phyloP scores from a whole-genome alignment of 2,113 vertebrate species.

The Eolophus roseicapilla region DNA sequence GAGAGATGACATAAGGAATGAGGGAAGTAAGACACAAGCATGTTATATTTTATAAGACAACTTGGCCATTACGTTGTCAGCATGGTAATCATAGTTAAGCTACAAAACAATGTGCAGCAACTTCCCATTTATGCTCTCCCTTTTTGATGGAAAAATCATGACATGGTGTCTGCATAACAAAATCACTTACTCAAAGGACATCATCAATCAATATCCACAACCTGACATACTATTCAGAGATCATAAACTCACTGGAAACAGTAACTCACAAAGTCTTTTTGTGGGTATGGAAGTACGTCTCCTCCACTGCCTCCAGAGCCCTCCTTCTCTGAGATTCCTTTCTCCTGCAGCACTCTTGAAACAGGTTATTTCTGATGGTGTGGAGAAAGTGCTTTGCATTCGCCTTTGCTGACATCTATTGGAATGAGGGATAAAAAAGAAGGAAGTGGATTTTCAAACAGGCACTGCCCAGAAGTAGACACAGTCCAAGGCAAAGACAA shows the following conservation, averaged over 20 bases:
- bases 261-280: slow-evolving; percentile 31
- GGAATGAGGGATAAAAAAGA: background rate
- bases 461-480: background rate
- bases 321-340: slow-evolving; percentile 60
- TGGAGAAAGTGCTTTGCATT: slow-evolving; percentile 72
- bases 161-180: background rate
- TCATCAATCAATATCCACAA: background rate
- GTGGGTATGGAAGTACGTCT: background rate
- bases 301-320: background rate
- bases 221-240: background rate
- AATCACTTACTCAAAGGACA: background rate
- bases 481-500: background rate
- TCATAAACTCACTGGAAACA: background rate
- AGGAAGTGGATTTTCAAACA: background rate
- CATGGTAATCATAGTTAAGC: background rate
- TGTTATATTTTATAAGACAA: background rate
- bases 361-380: slow-evolving; percentile 70
- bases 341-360: slow-evolving; percentile 45
- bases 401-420: slow-evolving; percentile 80
- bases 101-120: background rate
- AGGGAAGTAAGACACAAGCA: background rate
- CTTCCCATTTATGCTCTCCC: background rate
- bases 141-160: background rate
- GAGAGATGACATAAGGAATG: background rate
- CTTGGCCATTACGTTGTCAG: background rate